Conservation (phyloP, 2,797 vertebrate genomes). For the Poecile montanus region DNA sequence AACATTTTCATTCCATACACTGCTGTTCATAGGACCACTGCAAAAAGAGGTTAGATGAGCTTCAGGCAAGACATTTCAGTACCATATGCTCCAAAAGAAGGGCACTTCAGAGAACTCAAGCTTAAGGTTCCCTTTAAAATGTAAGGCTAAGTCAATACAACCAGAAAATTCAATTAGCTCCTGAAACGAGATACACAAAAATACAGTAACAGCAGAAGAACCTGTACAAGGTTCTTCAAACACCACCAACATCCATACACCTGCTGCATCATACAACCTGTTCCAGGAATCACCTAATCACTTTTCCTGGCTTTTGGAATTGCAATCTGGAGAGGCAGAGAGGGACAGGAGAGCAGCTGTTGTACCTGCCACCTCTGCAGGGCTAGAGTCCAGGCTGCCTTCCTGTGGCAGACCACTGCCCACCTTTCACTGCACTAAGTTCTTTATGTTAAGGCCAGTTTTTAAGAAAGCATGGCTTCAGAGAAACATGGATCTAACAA, state of each 20-base stretch:
- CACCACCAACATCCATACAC: not conserved
- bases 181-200: not conserved
- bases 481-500: not conserved
- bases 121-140: not conserved
- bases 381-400: not conserved
- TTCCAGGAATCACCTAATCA: not conserved
- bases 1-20: not conserved
- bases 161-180: not conserved
- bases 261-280: not conserved
- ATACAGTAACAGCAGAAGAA: not conserved
- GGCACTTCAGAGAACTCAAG: conserved; percentile 8
- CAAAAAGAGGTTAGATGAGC: not conserved
- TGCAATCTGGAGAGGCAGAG: not conserved
- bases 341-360: not conserved
- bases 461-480: not conserved
- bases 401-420: not conserved
- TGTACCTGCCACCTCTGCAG: not conserved
- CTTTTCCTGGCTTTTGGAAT: not conserved
- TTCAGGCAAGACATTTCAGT: not conserved
- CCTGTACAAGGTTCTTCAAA: not conserved
- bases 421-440: not conserved
- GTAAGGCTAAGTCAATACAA: not conserved
- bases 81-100: not conserved
- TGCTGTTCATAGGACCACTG: not conserved
- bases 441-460: not conserved